Base-by-base conservation (phyloP, 2,797 vertebrate species). In the Oreortyx pictus region DNA sequence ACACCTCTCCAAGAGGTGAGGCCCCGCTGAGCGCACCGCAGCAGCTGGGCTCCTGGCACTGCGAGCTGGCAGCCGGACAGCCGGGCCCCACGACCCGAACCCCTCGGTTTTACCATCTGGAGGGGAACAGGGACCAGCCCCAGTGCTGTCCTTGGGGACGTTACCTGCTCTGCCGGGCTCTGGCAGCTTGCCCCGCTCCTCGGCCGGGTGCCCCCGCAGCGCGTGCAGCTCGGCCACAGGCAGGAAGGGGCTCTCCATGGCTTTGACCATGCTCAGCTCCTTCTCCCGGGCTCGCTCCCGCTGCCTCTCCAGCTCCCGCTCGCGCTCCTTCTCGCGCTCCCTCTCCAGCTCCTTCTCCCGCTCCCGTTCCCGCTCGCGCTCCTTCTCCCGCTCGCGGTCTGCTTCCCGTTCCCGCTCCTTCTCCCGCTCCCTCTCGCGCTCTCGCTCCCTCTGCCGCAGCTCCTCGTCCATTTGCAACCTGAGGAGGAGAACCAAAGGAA, bases 381-480 rank as follows among this genome's bases (percentile, higher is more conserved):
- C 98, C 14, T 98, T 92, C 66, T 99, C 97, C 18, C 96, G 83
- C 22, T 98, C 98, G 5, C 98, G 95, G 74, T 98, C 98, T 0
- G 97, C 97, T 94, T 99, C 99, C 25, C 98, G 91, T 65, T 99
- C 98, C 6, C 98, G 88, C 47, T 98, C 98, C 17, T 97, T 78
- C 94, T 98, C 98, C 2, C 97, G 96, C 89, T 99, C 98, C 14
- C 98, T 81, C 73, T 98, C 98, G 1, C 98, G 94, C 81, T 98
- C 98, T 0, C 98, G 96, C 75, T 99, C 98, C 4, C 98, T 91
- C 82, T 99, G 98, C 9, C 98, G 96, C 14, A 98, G 97, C 92
- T 99, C 97, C 96, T 99, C 99, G 29, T 99, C 99, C 97, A 99
- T 98, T 94, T 99, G 99, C 92, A 99, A 97, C 97, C 99, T 99